Percentiles rank a stretch among this genome's conserved stretches.
These are phyloP conservation scores for Agapornis roseicollis DNA, from an alignment of 2,113 vertebrate species.

Conservation along the genomic window DNA sequence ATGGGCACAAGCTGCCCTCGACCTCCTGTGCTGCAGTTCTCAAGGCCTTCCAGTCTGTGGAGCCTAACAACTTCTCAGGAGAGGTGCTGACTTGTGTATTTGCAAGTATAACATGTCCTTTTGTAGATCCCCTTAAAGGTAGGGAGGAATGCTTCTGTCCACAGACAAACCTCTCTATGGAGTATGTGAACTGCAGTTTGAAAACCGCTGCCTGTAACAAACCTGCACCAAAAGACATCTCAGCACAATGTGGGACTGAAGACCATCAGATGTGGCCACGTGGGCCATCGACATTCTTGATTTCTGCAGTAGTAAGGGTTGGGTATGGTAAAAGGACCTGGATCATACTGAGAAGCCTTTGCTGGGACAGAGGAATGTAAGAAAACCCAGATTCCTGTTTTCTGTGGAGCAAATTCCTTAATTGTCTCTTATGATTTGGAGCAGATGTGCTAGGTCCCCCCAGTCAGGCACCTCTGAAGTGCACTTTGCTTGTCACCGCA, in stretches of 20 bases:
- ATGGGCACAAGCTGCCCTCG: not conserved
- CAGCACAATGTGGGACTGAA: not conserved
- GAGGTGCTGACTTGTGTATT: not conserved
- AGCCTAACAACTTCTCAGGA: not conserved
- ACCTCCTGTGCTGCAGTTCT: not conserved
- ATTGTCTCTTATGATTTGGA: not conserved
- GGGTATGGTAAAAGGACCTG: not conserved
- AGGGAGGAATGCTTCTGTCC: not conserved
- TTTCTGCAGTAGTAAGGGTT: not conserved
- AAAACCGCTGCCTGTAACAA: not conserved
- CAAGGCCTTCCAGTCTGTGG: not conserved
- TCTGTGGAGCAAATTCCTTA: not conserved
- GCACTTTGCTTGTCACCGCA: not conserved
- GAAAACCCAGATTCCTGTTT: not conserved
- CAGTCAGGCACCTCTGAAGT: not conserved
- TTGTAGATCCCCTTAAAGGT: not conserved
- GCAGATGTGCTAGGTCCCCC: not conserved
- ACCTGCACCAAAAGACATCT: not conserved
- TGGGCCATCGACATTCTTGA: not conserved
- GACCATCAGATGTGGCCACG: not conserved
- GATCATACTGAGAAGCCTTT: not conserved
- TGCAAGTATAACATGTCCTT: not conserved
- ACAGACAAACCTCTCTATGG: not conserved
- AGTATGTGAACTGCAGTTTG: not conserved
- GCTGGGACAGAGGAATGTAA: not conserved